phyloP scores from a whole-genome alignment of 2,797 vertebrate species.

The Sciaenops ocellatus region DNA sequence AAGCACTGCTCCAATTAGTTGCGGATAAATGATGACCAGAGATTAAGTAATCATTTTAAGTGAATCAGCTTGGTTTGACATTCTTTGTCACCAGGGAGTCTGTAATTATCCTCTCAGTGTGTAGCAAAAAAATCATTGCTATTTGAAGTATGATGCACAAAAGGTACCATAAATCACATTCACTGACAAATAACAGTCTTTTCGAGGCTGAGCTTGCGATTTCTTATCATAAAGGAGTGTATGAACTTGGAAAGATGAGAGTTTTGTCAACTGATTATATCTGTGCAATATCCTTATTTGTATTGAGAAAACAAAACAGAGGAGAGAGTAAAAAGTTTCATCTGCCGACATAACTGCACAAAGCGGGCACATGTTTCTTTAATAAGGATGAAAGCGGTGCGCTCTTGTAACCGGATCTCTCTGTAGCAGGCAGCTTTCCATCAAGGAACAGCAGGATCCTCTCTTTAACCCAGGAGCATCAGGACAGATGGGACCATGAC shows the following conservation, averaged over 20 bases:
- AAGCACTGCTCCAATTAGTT: conserved; percentile 43
- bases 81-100: conserved; percentile 40
- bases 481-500: conserved; percentile 83
- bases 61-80: conserved; percentile 30
- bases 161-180: conserved; percentile 14
- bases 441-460: conserved; percentile 86
- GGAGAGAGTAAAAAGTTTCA: conserved; percentile 52
- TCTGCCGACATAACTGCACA: conserved; percentile 67
- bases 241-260: conserved; percentile 27
- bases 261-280: conserved; percentile 18
- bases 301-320: conserved; percentile 43
- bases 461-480: conserved; percentile 82
- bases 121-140: conserved; percentile 42
- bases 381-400: conserved; percentile 88
- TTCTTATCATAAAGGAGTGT: conserved; percentile 3
- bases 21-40: conserved; percentile 41
- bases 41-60: conserved; percentile 44
- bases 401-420: conserved; percentile 86
- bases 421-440: conserved; percentile 85
- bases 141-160: conserved; percentile 37
- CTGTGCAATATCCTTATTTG: conserved; percentile 34
- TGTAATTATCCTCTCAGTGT: conserved; percentile 45
- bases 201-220: conserved; percentile 7
- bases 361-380: conserved; percentile 85
- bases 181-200: conserved; percentile 9